Percentiles rank a stretch among this genome's conserved stretches.
Conservation (phyloP, 2,113 vertebrate genomes). For the Chloebia gouldiae region DNA sequence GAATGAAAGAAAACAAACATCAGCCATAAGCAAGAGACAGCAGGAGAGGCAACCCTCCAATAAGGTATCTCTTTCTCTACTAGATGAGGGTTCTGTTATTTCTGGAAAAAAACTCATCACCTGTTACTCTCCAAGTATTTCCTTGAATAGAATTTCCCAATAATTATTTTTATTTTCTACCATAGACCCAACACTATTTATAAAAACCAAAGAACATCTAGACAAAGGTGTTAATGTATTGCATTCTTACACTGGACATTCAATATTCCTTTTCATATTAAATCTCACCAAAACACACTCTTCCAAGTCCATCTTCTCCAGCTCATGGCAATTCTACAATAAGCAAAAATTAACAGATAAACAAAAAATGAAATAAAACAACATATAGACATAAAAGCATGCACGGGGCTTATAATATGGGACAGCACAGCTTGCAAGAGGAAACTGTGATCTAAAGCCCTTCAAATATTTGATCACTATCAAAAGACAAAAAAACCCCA, state of each 20-base stretch:
- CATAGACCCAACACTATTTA: background rate
- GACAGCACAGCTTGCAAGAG: background rate
- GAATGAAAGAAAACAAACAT: conserved; percentile 13
- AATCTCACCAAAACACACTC: conserved; percentile 91
- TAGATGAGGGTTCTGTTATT: background rate
- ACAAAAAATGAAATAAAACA: background rate
- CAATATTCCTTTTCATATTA: background rate
- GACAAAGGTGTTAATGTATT: background rate
- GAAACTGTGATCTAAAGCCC: background rate
- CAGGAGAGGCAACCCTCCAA: background rate
- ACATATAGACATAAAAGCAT: background rate
- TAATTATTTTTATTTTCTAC: background rate
- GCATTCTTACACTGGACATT: background rate
- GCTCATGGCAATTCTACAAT: conserved; percentile 88
- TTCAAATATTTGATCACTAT: background rate
- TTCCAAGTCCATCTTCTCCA: conserved; percentile 96
- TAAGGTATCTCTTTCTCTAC: background rate
- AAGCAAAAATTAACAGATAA: background rate
- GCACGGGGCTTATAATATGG: background rate
- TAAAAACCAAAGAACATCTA: background rate
- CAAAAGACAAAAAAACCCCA: background rate
- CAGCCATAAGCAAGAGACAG: background rate
- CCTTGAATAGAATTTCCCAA: background rate
- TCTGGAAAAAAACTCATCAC: background rate
- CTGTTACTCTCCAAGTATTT: background rate